A percentile compares a stretch with the other conserved stretches of the same genome.
Evolutionary conservation across 2,113 vertebrate species (phyloP).

Genomic region (Salvelinus sp.): DNA sequence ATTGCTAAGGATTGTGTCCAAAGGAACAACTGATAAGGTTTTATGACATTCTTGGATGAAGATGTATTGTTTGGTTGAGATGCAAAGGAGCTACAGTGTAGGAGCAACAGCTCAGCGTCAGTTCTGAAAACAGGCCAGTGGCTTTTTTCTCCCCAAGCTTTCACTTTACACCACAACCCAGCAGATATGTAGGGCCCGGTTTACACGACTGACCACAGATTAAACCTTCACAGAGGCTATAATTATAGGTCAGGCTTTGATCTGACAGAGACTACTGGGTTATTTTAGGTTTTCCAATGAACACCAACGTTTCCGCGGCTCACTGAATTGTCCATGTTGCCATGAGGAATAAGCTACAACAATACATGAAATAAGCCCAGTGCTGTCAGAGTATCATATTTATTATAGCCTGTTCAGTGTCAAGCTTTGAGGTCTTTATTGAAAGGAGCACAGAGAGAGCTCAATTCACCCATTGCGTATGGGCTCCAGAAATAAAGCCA

Average conservation of each 20-base stretch:
- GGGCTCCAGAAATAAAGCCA: too few relatives aligned
- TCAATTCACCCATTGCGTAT: constrained; percentile 12
- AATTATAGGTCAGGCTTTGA: constrained; percentile 67
- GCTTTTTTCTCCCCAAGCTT: constrained; percentile 8
- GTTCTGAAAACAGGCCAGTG: constrained; percentile 37
- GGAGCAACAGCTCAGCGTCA: constrained; percentile 30
- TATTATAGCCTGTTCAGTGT: constrained; percentile 52
- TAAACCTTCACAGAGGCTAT: constrained; percentile 61
- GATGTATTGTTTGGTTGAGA: constrained; percentile 20
- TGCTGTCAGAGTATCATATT: constrained; percentile 50
- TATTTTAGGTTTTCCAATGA: constrained; percentile 68
- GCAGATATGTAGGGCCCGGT: constrained; percentile 13
- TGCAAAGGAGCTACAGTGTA: constrained; percentile 1
- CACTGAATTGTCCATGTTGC: constrained; percentile 52
- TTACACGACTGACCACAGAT: constrained; percentile 55
- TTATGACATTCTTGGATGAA: constrained; percentile 9
- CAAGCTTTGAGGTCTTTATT: constrained; percentile 53
- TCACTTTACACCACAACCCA: constrained; percentile 22
- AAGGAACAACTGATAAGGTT: constrained; percentile 1
- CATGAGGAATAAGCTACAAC: constrained; percentile 58
- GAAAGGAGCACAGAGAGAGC: constrained; percentile 51
- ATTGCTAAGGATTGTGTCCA: background rate
- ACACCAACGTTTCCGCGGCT: constrained; percentile 47
- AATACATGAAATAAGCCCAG: constrained; percentile 44
- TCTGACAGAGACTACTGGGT: constrained; percentile 56